Evolutionary conservation across 2,113 vertebrate species (phyloP), one percentile per base, ranked within the genome.

Genomic region (Benitochromis conjunctus): DNA sequence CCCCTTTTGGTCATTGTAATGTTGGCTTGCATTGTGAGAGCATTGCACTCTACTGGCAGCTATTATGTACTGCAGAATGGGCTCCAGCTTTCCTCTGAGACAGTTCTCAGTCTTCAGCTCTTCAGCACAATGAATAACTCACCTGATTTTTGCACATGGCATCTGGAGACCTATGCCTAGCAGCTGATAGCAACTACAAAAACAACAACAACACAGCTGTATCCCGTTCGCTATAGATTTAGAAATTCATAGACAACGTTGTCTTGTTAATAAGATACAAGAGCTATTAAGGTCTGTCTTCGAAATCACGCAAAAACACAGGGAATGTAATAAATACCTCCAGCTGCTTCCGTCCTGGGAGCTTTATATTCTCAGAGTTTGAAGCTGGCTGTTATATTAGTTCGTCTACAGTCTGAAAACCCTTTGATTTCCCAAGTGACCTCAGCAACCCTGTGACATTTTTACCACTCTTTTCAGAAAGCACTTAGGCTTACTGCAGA

Each of bases 11-110:
- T 29, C 16, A 46, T 24, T 60, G 66, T 62, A 46, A 31, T 54
- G 48, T 74, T 86, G 21, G 8, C 14, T 76, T 84, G 82, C 76
- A 46, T 92, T 84, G 80, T 92, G 86, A 84, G 41, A 93, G 69
- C 77, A 92, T 86, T 95, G 94, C 94, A 82, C 94, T 93, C 95
- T 96, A 91, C 91, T 92, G 95, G 94, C 83, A 85, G 74, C 58
- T 83, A n/a, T 85, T 54, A 38, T 34, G 66, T 51, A 93, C 83
- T 94, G 81, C 93, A 92, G n/a, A n/a, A 56, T 18, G 9, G 41
- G 62, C 38, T 81, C 5, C 43, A 55, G 54, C 19, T 81, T 74
- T 34, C 14, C 26, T 29, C 0, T 60, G 13, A 81, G 36, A 58
- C 57, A 24, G 2, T 56, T 43, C 53, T 79, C 14, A 6, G 46